Percentiles rank a stretch among this genome's conserved stretches.
These are phyloP conservation scores for Apostichopus parvimensis DNA, from an alignment of 35 echinoderm and acorn worm genomes.

Conservation along the genomic window DNA sequence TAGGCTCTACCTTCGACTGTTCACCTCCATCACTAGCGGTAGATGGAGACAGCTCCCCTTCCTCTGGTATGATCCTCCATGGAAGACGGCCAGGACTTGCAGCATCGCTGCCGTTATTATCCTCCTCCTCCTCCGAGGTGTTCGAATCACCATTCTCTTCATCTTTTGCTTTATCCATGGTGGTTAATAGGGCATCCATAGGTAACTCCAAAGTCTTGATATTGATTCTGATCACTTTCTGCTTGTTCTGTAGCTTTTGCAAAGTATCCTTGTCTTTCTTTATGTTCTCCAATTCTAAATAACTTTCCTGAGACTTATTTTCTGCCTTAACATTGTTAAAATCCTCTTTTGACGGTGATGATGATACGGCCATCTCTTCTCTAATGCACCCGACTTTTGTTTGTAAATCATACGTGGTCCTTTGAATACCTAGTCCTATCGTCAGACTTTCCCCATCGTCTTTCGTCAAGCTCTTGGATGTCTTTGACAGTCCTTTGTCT, in stretches of 20 bases:
- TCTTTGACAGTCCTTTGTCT: background rate
- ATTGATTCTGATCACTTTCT: slow-evolving; percentile 22
- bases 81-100: slow-evolving; percentile 17
- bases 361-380: background rate
- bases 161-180: background rate
- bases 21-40: slow-evolving; percentile 20
- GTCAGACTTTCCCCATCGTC: background rate
- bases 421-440: background rate
- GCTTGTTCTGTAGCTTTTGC: background rate
- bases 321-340: background rate
- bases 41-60: slow-evolving; percentile 81
- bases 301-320: background rate
- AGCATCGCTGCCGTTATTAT: background rate
- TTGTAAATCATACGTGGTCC: background rate
- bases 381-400: background rate
- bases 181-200: background rate
- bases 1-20: too few relatives aligned
- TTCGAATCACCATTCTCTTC: background rate
- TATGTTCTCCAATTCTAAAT: background rate
- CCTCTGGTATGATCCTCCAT: slow-evolving; percentile 83
- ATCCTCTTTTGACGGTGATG: background rate
- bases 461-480: background rate
- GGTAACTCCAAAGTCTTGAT: slow-evolving; percentile 43
- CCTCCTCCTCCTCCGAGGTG: slow-evolving; percentile 24
- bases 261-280: background rate